Base-by-base conservation (phyloP, 2,797 vertebrate genomes). In the Pipistrellus pipistrellus region DNA sequence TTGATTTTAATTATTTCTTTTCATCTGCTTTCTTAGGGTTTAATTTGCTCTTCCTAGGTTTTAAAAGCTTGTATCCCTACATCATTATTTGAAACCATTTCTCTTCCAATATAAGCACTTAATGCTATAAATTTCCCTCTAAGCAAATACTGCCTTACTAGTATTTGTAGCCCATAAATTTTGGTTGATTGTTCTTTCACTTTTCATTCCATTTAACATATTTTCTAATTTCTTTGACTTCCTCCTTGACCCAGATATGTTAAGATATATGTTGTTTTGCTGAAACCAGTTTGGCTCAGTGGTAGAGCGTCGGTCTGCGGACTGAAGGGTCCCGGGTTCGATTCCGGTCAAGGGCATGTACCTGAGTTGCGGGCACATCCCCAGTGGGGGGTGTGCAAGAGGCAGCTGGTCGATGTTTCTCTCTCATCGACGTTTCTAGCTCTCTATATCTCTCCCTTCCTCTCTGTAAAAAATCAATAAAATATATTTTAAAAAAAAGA, bases 171-270 rank as follows among this genome's bases (percentile, higher is more conserved):
- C 18, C 15, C 35, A 64, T 69, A 90, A 20, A 64, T 82, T 93
- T 86, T 90, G 51, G 20, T 88, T 88, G 46, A 25, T 46, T 73
- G n/a, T 91, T 30, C 17, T 87, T 89, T 68, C 4, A 44, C 35
- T 87, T 95, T 95, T 77, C 51, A 62, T 76, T 92, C 38, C 85
- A 5, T 84, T 94, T 80, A 38, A 72, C 21, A 72, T 71, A 48
- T 78, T 88, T 64, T 83, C 55, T 48, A 18, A 73, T 85, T 92
- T 76, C 30, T 32, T 12, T 68, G 59, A 90, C 18, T 90, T 64
- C 8, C 18, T 81, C 32, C 76, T 90, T 64, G 30, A 83, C 6
- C 44, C 46, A 90, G 35, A 57, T 88, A 77, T 35, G 48, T 85
- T 87, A 83, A 88, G 30, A 78, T 84, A 13, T 57, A 20, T 90